These are phyloP conservation scores for Ptychadena robeensis DNA, from an alignment of 2,797 vertebrate species.

Conservation along the genomic window DNA sequence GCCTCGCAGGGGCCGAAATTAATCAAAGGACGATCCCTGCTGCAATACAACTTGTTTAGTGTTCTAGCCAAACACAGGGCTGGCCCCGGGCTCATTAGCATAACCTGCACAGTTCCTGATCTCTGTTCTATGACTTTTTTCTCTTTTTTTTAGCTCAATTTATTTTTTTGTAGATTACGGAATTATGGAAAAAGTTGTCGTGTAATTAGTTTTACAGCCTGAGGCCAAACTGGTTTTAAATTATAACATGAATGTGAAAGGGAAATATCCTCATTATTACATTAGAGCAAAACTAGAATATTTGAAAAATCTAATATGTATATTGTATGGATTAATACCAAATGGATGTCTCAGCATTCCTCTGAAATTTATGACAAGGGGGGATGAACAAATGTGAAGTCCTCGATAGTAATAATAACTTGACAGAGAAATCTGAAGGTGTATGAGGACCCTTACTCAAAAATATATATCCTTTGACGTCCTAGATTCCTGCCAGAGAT, in stretches of 20 bases:
- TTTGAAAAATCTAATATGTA: background rate
- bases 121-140: background rate
- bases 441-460: too few species aligned
- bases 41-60: background rate
- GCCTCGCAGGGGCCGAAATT: slow-evolving; percentile 22
- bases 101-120: background rate
- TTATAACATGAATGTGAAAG: background rate
- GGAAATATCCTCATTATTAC: background rate
- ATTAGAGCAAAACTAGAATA: background rate
- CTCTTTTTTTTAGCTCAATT: background rate
- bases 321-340: background rate
- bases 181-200: background rate
- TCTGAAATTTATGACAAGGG: too few species aligned
- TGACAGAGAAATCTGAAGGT: too few species aligned
- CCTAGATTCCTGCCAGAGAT: too few species aligned
- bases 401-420: too few species aligned
- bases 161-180: background rate
- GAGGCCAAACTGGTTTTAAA: background rate
- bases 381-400: too few species aligned
- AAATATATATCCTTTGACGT: too few species aligned
- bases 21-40: slow-evolving; percentile 32
- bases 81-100: background rate
- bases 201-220: background rate
- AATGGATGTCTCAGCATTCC: too few species aligned
- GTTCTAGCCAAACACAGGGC: slow-evolving; percentile 3